Evolutionary conservation across 2,797 vertebrate species (phyloP).

Genomic region (Poecilia wingei): DNA sequence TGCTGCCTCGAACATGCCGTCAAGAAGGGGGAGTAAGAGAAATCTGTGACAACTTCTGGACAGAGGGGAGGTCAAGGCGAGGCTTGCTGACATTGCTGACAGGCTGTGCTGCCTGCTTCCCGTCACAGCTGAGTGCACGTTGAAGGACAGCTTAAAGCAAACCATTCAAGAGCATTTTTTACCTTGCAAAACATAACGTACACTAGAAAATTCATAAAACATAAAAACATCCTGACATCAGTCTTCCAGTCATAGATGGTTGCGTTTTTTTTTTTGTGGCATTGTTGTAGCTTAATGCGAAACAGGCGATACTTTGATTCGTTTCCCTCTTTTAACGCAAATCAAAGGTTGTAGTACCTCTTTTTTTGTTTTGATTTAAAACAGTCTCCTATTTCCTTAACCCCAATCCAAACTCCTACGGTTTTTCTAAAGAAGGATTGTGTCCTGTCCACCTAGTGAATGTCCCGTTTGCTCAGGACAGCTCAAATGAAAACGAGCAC

Average conservation of each 20-base stretch:
- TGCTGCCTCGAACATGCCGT: conserved; percentile 26
- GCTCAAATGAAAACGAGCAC: not conserved
- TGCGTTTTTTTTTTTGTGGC: not conserved
- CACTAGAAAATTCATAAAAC: conserved; percentile 17
- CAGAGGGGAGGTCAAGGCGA: conserved; percentile 45
- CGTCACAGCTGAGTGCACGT: conserved; percentile 37
- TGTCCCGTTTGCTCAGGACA: not conserved
- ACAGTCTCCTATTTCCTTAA: not conserved
- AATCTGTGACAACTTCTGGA: conserved; percentile 42
- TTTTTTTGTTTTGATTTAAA: not conserved
- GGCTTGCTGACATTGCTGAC: conserved; percentile 41
- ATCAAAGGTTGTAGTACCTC: not conserved
- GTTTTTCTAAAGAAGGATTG: not conserved
- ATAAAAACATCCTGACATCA: not conserved
- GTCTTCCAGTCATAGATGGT: not conserved
- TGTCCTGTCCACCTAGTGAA: not conserved
- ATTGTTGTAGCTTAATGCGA: not conserved
- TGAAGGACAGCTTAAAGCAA: conserved; percentile 42
- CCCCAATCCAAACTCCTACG: not conserved
- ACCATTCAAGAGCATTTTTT: conserved; percentile 25
- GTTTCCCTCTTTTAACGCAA: not conserved
- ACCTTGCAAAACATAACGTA: conserved; percentile 16
- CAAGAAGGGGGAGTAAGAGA: conserved; percentile 22
- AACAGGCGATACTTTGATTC: not conserved
- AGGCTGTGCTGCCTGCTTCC: conserved; percentile 18